Conservation (phyloP, 2,888 invertebrate species). For the Harpalus rufipes region DNA sequence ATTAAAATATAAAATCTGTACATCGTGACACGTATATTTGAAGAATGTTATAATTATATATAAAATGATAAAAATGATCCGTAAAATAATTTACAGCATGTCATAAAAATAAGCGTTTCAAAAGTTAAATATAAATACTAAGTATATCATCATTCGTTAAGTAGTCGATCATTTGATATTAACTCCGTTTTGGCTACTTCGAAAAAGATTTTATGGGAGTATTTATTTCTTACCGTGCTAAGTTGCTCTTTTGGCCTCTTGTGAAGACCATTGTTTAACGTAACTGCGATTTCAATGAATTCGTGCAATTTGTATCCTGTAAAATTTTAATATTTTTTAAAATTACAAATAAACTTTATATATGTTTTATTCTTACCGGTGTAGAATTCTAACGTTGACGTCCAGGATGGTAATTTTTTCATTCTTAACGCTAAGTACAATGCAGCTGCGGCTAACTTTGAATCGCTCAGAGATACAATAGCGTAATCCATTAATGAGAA, state of each 20-base stretch:
- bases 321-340: conserved; percentile 65
- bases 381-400: conserved; percentile 86
- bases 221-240: conserved; percentile 94
- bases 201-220: conserved; percentile 95
- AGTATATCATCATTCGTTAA: conserved; percentile 53
- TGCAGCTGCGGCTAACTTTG: conserved; percentile 93
- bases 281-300: conserved; percentile 84
- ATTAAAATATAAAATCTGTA: conserved; percentile 40
- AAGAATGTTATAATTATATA: conserved; percentile 29
- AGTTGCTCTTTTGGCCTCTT: conserved; percentile 88
- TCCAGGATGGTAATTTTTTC: conserved; percentile 88
- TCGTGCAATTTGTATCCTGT: conserved; percentile 88
- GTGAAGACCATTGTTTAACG: conserved; percentile 88
- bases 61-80: conserved; percentile 41
- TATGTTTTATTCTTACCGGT: conserved; percentile 79
- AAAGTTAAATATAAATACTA: conserved; percentile 37
- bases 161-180: conserved; percentile 73
- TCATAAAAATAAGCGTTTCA: conserved; percentile 55
- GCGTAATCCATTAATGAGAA: conserved; percentile 94
- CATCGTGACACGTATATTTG: conserved; percentile 26
- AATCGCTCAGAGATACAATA: conserved; percentile 88
- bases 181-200: conserved; percentile 93
- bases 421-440: conserved; percentile 93
- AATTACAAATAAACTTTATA: background rate
- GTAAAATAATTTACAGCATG: conserved; percentile 61